Conservation (phyloP, 2,113 vertebrate genomes). For the Leptocoma aspasia region DNA sequence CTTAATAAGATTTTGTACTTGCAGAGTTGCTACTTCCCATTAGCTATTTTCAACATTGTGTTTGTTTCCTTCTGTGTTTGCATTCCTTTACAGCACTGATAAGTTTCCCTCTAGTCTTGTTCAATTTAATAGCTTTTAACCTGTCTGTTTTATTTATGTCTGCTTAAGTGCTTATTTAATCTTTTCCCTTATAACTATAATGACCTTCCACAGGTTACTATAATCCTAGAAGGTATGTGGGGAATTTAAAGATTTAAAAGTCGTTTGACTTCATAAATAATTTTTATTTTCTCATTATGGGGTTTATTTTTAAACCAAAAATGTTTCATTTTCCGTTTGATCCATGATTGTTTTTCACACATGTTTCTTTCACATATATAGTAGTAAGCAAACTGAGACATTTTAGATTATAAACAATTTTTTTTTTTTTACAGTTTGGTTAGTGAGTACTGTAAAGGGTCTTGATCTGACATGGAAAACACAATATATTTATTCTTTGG, state of each 20-base stretch:
- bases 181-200: slow-evolving; percentile 67
- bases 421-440: neutral
- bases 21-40: neutral
- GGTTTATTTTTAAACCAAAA: slow-evolving; percentile 12
- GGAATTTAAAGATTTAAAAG: slow-evolving; percentile 70
- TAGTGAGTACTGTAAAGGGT: neutral
- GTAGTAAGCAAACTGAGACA: neutral
- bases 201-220: slow-evolving; percentile 69
- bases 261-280: slow-evolving; percentile 69
- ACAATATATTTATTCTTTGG: neutral
- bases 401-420: neutral
- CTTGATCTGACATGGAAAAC: neutral
- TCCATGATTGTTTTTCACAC: neutral
- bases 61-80: slow-evolving; percentile 22
- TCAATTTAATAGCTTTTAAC: slow-evolving; percentile 67
- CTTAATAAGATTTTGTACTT: neutral
- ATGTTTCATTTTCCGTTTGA: neutral
- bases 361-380: neutral
- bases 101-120: slow-evolving; percentile 24
- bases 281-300: slow-evolving; percentile 54
- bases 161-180: slow-evolving; percentile 69
- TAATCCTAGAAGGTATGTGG: slow-evolving; percentile 68
- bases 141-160: slow-evolving; percentile 68
- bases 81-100: slow-evolving; percentile 40
- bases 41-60: neutral